phyloP scores from a whole-genome alignment of 2,113 vertebrate genomes.

The Circaetus cinerascens region DNA sequence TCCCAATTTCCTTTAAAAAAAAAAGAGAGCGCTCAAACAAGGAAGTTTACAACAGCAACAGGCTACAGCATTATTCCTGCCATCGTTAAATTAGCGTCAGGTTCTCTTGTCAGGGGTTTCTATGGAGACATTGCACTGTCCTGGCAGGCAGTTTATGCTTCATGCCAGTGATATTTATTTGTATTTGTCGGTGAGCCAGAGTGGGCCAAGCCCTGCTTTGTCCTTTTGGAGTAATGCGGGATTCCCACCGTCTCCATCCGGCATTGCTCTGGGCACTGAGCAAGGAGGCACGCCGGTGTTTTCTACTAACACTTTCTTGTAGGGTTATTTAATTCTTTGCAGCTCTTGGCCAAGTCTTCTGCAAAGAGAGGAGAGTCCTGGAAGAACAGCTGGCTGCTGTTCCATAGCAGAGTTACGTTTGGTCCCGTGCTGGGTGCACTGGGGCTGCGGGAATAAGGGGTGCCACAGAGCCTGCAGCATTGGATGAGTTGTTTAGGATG shows the following conservation, averaged over 20 bases:
- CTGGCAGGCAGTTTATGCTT: slow-evolving; percentile 36
- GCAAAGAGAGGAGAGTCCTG: background rate
- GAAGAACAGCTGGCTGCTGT: background rate
- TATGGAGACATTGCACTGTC: slow-evolving; percentile 54
- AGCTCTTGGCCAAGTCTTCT: background rate
- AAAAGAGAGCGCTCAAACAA: fast-evolving
- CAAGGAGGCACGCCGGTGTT: fast-evolving
- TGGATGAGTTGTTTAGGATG: background rate
- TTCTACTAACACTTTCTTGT: background rate
- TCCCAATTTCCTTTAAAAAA: background rate
- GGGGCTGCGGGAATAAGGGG: background rate
- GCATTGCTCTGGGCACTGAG: background rate
- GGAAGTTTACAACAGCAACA: background rate
- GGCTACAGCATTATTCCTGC: background rate
- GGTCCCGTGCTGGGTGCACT: fast-evolving
- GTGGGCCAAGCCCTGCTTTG: background rate
- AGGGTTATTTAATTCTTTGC: background rate
- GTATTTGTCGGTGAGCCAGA: background rate
- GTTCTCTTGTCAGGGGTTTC: slow-evolving; percentile 26
- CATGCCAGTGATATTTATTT: background rate
- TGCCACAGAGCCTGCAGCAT: background rate
- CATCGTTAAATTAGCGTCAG: background rate
- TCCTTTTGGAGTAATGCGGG: fast-evolving
- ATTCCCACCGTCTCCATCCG: background rate
- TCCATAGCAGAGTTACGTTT: fast-evolving